Percentiles rank a stretch among this genome's conserved stretches.
Conservation (phyloP, 1,140 invertebrate species). For the Rhyacophila brunnea region DNA sequence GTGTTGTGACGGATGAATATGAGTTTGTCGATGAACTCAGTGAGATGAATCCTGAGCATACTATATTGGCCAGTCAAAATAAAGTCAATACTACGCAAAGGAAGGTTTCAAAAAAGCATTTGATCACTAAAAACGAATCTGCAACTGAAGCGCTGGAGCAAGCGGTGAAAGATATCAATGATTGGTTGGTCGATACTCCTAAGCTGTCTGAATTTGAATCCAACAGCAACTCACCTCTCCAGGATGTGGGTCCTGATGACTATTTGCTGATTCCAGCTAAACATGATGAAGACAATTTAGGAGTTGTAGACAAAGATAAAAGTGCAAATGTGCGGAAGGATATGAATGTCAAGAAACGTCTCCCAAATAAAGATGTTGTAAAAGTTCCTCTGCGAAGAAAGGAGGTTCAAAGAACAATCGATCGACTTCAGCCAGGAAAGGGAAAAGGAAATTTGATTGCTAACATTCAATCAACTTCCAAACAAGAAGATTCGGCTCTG, state of each 20-base stretch:
- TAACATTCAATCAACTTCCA: constrained; percentile 52
- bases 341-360: constrained; percentile 12
- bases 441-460: constrained; percentile 79
- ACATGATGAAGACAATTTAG: constrained; percentile 18
- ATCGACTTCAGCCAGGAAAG: constrained; percentile 78
- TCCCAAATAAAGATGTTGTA: constrained; percentile 19
- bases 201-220: constrained; percentile 71
- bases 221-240: constrained; percentile 68
- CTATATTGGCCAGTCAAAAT: background rate
- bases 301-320: constrained; percentile 41
- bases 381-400: constrained; percentile 46
- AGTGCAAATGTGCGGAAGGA: constrained; percentile 16
- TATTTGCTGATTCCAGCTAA: constrained; percentile 2
- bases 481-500: constrained; percentile 46
- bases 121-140: constrained; percentile 55
- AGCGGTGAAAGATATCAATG: constrained; percentile 84
- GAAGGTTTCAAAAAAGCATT: constrained; percentile 39
- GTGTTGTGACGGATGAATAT: constrained; percentile 40
- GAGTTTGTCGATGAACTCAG: constrained; percentile 32
- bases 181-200: constrained; percentile 82
- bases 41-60: constrained; percentile 5
- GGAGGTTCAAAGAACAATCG: constrained; percentile 78
- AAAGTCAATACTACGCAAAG: constrained; percentile 44
- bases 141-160: constrained; percentile 79
- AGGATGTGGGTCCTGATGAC: constrained; percentile 14